Evolutionary conservation across 2,888 invertebrate genomes (phyloP), one percentile per base, ranked within the genome.

Genomic region (Embidobia sp.): DNA sequence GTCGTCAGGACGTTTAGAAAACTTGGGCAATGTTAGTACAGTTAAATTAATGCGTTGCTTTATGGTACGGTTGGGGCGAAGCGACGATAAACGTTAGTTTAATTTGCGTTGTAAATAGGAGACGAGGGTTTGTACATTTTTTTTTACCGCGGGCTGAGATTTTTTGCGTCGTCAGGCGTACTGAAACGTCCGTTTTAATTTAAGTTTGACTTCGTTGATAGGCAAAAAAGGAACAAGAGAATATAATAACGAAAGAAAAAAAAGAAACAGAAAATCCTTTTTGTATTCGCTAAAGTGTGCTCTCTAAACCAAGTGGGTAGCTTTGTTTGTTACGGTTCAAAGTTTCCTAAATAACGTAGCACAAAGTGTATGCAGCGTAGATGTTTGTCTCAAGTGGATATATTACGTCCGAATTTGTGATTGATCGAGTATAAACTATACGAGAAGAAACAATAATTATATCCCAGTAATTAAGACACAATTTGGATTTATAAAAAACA

Each of bases 331-430:
- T 69, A 63, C 67, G 75, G 67, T 67, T 63, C 31, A 75, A 75
- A 67, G 75, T 75, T 75, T 67, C 67, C 69, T 75, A 75, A n/a
- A 75, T 75, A 63, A 63, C 13, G 69, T 75, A 75, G 69, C 69
- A 75, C 69, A 69, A 69, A 75, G 18, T 69, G 59, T 66, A 74
- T 35, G 57, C 51, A 57, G 46, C 26, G 31, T 59, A 74, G 44
- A 66, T 13, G 64, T 73, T 64, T 19, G 26, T 73, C 57, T 29
- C 31, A 31, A 64, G 11, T 48, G 64, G 22, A 42, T 57, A 44
- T 49, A 53, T 74, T 74, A 53, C 66, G 74, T 74, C 66, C 74
- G 8, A 74, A 66, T 53, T 53, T 66, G 66, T 66, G 66, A 66
- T 74, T 22, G 10, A 48, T 40, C 49, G 22, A 63, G 15, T 37